phyloP scores from a whole-genome alignment of 2,888 invertebrate species.

The Cartodere bifasciata region DNA sequence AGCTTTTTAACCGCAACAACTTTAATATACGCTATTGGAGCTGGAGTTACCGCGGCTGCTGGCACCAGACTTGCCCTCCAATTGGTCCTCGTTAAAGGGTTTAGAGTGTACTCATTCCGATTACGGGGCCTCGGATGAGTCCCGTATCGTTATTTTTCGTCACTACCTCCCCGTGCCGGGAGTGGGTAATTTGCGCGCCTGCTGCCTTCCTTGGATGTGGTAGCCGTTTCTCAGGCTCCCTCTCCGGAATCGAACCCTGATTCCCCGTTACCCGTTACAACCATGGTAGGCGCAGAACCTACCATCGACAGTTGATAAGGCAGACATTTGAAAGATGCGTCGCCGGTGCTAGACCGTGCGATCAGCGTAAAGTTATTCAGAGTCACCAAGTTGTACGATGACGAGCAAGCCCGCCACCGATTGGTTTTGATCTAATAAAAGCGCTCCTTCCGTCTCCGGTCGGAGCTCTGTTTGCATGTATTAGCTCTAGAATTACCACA shows the following conservation, averaged over 20 bases:
- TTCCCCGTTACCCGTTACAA: conserved; percentile 59
- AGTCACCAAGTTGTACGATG: conserved; percentile 37
- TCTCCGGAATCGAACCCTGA: conserved; percentile 64
- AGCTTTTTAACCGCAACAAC: conserved; percentile 48
- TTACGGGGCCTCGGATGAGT: conserved; percentile 40
- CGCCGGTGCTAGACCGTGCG: conserved; percentile 40
- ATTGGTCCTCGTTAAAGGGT: conserved; percentile 31
- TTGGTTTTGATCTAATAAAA: conserved; percentile 45
- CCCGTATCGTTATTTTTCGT: conserved; percentile 54
- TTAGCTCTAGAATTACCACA: conserved; percentile 54
- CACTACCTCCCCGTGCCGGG: conserved; percentile 48
- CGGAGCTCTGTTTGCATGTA: conserved; percentile 44
- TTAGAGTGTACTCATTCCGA: conserved; percentile 36
- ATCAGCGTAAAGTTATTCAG: conserved; percentile 35
- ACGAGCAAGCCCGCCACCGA: conserved; percentile 33
- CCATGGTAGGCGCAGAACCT: conserved; percentile 53
- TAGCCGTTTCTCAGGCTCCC: conserved; percentile 58
- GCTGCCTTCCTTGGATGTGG: conserved; percentile 62
- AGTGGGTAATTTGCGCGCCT: conserved; percentile 56
- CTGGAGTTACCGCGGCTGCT: conserved; percentile 63
- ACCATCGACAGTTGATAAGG: conserved; percentile 57
- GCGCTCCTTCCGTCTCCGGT: conserved; percentile 38
- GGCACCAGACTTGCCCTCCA: conserved; percentile 51
- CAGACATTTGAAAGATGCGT: conserved; percentile 53
- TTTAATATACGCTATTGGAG: conserved; percentile 57